Evolutionary conservation across 2,113 vertebrate species (phyloP), one percentile per base, ranked within the genome.

Genomic region (Megaceryle torquata): DNA sequence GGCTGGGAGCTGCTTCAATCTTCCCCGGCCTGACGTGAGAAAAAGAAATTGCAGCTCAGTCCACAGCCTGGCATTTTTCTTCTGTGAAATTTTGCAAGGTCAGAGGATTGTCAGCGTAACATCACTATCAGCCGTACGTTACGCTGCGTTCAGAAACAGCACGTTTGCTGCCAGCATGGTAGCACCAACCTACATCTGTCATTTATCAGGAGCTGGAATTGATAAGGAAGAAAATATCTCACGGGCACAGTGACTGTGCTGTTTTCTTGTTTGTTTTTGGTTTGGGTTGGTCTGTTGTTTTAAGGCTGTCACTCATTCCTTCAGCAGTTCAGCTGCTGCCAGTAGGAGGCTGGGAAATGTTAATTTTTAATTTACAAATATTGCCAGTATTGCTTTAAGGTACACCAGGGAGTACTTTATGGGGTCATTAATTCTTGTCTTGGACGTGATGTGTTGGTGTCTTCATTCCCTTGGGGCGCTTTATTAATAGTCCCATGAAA

Each of bases 281-380:
- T 33, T 67, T 69, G 54, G 14, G 63, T 81, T 22, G 24, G 10
- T 39, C 17, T 41, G 54, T 63, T 76, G 60, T 48, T 72, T 37
- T 20, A 21, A 46, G 64, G 90, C 78, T 67, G 26, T 59, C 82
- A 56, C 67, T 18, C 37, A 53, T 21, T 57, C 82, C 75, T 82
- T 25, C 84, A 75, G 54, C 67, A 29, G 24, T 39, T 2, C 60
- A 77, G 79, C 76, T 94, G 54, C 71, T 94, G 93, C 88, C 89
- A 63, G 95, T 25, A 46, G 93, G 94, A 93, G 94, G 51, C 56
- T 81, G 15, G 68, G 91, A 83, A 94, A 83, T 61, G 72, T 29
- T 64, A 18, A 50, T 57, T 88, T 95, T 94, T 39, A 75, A 53
- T 92, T 80, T 78, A 95, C 83, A 82, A 94, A 88, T 77, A 86